Evolutionary conservation across 2,113 vertebrate genomes (phyloP), one percentile per base, ranked within the genome.

Genomic region (Spermophilus dauricus): DNA sequence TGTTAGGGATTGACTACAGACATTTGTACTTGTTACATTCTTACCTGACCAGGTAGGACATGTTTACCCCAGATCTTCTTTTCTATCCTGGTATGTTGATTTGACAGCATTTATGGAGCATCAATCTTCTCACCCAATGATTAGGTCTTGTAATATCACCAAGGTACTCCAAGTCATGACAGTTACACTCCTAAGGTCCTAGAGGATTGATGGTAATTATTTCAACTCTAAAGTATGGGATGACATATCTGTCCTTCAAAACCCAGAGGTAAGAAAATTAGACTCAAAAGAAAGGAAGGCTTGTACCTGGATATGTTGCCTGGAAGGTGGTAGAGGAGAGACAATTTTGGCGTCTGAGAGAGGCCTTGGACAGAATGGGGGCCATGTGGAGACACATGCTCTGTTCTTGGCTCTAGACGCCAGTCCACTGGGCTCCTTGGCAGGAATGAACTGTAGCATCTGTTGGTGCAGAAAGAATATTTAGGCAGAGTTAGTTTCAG

Each of bases 401-500:
- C 95, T 94, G 48, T 91, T 89, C 91, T 80, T 91, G 89, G 95
- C 91, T 76, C 16, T 7, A 4, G 82, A 34, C 37, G 51, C 30
- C 85, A 75, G 63, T 53, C n/a, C 37, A 12, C 17, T 6, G 1
- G 48, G 69, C 51, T 92, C 39, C 76, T 96, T 95, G 95, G 93
- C 86, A 95, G 75, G 39, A 92, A 22, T 28, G 86, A 94, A 22
- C 73, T 78, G 0, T 0, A 37, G 81, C 77, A 86, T 97, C 88
- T 96, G 92, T 30, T 67, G 75, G 78, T 56, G 32, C 51, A 78
- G 34, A 92, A 90, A 77, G 56, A 45, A 30, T n/a, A 91, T 69
- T 97, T 86, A 56, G 86, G 67, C 67, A 56, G 73, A 87, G 42
- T 85, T 83, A 34, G n/a, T 95, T 97, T 96, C 63, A 88, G 34